These are phyloP conservation scores for Ellobius talpinus DNA, from an alignment of 2,113 vertebrate species.

Conservation along the genomic window DNA sequence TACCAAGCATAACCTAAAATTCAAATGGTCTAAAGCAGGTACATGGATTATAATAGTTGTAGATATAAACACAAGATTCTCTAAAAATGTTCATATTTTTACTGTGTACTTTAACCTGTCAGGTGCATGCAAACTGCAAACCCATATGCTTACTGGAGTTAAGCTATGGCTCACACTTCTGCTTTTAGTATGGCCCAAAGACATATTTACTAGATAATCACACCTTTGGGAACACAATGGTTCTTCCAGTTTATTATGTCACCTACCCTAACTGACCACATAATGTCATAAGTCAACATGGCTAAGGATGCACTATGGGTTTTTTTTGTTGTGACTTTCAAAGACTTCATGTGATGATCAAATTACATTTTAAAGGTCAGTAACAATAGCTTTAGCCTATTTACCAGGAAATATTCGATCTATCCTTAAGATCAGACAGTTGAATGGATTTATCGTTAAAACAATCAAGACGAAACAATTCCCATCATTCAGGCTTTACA, in stretches of 20 bases:
- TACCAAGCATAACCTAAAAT: conserved; percentile 42
- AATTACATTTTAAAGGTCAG: conserved; percentile 69
- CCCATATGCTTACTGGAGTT: not conserved
- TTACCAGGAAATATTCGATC: not conserved
- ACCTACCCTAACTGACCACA: conserved; percentile 76
- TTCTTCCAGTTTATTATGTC: conserved; percentile 79
- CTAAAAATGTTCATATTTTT: conserved; percentile 36
- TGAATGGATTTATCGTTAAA: conserved; percentile 45
- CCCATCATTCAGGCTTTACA: conserved; percentile 14
- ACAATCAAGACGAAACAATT: conserved; percentile 37
- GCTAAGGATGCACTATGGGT: conserved; percentile 46
- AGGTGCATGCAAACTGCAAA: not conserved
- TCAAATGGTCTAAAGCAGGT: conserved; percentile 26
- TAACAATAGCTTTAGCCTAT: conserved; percentile 53
- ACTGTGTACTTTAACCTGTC: not conserved
- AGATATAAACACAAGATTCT: conserved; percentile 26
- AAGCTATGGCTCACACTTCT: conserved; percentile 45
- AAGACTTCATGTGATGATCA: conserved; percentile 64
- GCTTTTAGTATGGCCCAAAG: conserved; percentile 53
- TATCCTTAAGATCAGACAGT: conserved; percentile 43
- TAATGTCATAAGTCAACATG: conserved; percentile 73
- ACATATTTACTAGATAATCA: conserved; percentile 52
- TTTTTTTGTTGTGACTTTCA: conserved; percentile 65
- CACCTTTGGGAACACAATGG: conserved; percentile 71
- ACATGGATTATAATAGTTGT: not conserved